Conservation (phyloP, 2,113 vertebrate species). For the Grallaria varia region DNA sequence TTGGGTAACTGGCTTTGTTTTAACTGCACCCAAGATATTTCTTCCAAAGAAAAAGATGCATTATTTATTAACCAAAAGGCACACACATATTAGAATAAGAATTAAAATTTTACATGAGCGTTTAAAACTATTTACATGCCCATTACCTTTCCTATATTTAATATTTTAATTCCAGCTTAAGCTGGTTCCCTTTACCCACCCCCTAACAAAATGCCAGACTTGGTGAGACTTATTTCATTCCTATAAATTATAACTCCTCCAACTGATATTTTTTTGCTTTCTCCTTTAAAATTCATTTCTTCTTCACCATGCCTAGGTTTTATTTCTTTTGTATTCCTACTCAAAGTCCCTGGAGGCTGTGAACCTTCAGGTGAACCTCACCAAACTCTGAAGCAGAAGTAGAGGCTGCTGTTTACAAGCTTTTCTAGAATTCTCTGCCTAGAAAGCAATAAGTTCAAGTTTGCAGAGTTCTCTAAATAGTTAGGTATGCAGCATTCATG, state of each 20-base stretch:
- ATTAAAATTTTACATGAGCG: neutral
- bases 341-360: neutral
- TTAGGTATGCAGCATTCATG: neutral
- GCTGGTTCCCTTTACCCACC: neutral
- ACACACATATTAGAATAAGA: neutral
- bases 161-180: neutral
- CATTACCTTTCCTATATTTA: neutral
- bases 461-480: neutral
- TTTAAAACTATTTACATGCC: neutral
- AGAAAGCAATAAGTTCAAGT: neutral
- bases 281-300: neutral
- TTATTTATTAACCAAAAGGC: neutral
- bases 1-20: neutral
- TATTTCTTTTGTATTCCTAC: neutral
- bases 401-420: neutral
- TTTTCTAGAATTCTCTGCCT: neutral
- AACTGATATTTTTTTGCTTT: neutral
- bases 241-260: neutral
- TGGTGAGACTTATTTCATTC: neutral
- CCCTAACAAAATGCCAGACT: neutral
- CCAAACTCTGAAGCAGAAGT: neutral
- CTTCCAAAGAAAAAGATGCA: neutral
- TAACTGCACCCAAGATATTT: fast-evolving
- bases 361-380: neutral
- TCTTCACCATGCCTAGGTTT: neutral